Percentiles rank a stretch among this genome's conserved stretches.
phyloP scores from a whole-genome alignment of 1,140 invertebrate genomes.

The Drosophila virilis region DNA sequence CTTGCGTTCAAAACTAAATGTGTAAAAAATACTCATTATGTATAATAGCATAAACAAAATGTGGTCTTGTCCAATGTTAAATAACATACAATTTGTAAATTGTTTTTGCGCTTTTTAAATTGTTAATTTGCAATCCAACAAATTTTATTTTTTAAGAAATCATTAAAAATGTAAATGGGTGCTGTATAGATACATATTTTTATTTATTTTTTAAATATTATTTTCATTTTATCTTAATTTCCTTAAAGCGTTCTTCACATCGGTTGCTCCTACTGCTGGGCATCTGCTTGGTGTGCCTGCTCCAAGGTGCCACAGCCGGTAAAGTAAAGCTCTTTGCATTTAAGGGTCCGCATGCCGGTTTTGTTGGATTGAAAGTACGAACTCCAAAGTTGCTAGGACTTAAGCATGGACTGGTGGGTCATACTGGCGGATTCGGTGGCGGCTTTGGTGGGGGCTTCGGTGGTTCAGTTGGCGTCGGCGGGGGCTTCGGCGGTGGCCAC shows the following conservation, averaged over 20 bases:
- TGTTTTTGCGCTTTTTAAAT: neutral
- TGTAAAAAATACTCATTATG: neutral
- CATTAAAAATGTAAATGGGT: too few species aligned
- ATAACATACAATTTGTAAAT: neutral
- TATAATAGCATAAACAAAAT: too few species aligned
- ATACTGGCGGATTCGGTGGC: slow-evolving; percentile 44
- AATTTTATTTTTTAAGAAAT: neutral
- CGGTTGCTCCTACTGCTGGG: slow-evolving; percentile 36
- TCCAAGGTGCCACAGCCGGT: slow-evolving; percentile 38
- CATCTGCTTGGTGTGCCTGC: slow-evolving; percentile 32
- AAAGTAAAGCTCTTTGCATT: slow-evolving; percentile 69
- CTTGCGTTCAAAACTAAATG: slow-evolving; percentile 20
- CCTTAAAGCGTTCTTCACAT: slow-evolving; percentile 25
- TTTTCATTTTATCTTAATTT: neutral
- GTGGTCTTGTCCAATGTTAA: too few species aligned
- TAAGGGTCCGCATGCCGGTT: slow-evolving; percentile 69
- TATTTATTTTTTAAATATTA: too few species aligned
- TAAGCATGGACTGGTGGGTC: slow-evolving; percentile 53
- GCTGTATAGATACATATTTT: too few species aligned
- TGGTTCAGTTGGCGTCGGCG: slow-evolving; percentile 38
- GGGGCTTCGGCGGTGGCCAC: slow-evolving; percentile 54
- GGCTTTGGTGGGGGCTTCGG: slow-evolving; percentile 40
- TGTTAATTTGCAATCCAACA: neutral
- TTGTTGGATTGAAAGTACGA: slow-evolving; percentile 63
- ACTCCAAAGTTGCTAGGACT: slow-evolving; percentile 64